phyloP scores from a whole-genome alignment of 2,113 vertebrate genomes.

The Galbula dea region DNA sequence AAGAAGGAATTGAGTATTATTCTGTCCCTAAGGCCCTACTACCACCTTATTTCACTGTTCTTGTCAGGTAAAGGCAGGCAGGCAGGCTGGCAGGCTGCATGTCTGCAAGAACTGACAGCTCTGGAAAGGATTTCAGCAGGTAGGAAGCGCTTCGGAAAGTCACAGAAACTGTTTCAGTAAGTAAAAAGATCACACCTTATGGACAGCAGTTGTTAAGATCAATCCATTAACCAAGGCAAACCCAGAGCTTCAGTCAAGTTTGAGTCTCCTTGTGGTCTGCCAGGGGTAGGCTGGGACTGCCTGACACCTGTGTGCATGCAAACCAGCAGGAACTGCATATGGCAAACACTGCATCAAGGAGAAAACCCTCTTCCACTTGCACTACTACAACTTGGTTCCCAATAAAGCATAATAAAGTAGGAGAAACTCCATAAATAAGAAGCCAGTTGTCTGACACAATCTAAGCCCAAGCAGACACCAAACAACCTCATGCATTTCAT shows the following conservation, averaged over 20 bases:
- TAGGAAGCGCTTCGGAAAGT: background rate
- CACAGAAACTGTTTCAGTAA: background rate
- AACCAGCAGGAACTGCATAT: fast-evolving
- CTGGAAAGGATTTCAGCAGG: background rate
- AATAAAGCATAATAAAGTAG: background rate
- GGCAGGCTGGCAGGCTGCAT: background rate
- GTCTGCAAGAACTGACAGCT: background rate
- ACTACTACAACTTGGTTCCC: background rate
- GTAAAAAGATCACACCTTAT: background rate
- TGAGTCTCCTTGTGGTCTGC: background rate
- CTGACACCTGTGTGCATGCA: background rate
- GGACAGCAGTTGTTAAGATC: background rate
- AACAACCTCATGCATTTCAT: background rate
- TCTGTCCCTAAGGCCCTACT: background rate
- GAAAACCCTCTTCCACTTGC: background rate
- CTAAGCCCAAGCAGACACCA: background rate
- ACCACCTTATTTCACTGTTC: background rate
- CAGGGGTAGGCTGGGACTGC: background rate
- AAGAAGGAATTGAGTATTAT: background rate
- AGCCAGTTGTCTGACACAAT: background rate
- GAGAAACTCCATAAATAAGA: background rate
- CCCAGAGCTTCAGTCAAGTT: background rate
- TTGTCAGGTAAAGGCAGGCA: background rate
- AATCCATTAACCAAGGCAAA: background rate
- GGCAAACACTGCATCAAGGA: background rate